Base-by-base conservation (phyloP, 2,888 invertebrate species). In the Meiosimyza platycephala region DNA sequence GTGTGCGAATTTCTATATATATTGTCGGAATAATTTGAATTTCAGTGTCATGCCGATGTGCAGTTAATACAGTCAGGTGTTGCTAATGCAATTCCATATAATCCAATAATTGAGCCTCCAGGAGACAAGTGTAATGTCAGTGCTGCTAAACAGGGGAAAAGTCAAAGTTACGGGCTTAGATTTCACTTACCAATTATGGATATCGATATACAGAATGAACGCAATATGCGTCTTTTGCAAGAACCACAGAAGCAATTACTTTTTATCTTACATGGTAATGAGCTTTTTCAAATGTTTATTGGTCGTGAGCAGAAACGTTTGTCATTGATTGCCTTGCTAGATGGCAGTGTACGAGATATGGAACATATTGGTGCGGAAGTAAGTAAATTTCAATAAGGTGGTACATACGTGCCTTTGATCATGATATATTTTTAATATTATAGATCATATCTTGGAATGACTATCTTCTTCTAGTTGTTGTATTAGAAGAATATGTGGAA, bases 131-230 rank as follows among this genome's bases (percentile, higher is more conserved):
- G 73, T 22, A 68, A 65, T 28, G 60, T 50, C 11, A 68, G 66
- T 15, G 65, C 33, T 6, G 50, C 33, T n/a, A 59, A 65, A 40
- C 47, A 16, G 40, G 55, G 28, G 33, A 51, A 18, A 47, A 15
- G 47, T 9, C 16, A 15, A 28, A 62, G 54, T 54, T 65, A 57
- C 7, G 80, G 81, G 6, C 78, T 85, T 47, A 81, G 81, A 62
- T 82, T 86, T 60, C 78, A 74, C 16, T 71, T 84, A 59, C 85
- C 85, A 4, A 85, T 86, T 51, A 79, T 83, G 79, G 85, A 85
- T 76, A 80, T 85, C 78, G 78, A 80, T 54, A 71, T 85, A 55
- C 78, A 78, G 6, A 79, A 79, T 60, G 79, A 83, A 66, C 77
- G 76, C 0, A 79, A 78, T 7, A 16, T 83, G 16, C 79, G 78